Conservation (phyloP, 2,113 vertebrate genomes). For the Penelope pileata region DNA sequence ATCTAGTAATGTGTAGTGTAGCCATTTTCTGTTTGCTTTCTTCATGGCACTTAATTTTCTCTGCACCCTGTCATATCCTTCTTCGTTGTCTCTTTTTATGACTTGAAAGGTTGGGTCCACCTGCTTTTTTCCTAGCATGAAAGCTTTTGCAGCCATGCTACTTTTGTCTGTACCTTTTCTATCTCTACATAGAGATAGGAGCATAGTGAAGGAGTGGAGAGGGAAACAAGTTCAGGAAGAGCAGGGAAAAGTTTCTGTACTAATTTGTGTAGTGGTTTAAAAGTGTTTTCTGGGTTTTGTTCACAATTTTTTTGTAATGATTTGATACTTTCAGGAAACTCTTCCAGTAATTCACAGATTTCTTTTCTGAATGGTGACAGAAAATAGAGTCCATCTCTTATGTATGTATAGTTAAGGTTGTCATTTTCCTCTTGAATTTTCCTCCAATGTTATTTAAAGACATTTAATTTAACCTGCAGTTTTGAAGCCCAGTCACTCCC, state of each 20-base stretch:
- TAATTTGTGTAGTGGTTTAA: not conserved
- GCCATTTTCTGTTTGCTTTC: not conserved
- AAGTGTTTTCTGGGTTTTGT: not conserved
- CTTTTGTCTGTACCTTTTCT: not conserved
- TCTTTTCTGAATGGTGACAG: not conserved
- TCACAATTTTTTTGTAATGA: not conserved
- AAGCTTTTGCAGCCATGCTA: not conserved
- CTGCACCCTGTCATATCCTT: not conserved
- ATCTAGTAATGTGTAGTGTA: not conserved
- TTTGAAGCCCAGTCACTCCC: not conserved
- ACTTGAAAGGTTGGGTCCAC: not conserved
- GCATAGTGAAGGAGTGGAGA: not conserved
- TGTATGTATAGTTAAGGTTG: not conserved
- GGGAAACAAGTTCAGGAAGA: not conserved
- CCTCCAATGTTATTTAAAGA: not conserved
- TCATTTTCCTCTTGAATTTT: not conserved
- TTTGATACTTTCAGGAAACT: not conserved
- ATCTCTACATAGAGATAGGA: not conserved
- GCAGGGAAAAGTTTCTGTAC: not conserved
- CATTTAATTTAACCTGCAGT: not conserved
- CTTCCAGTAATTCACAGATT: not conserved
- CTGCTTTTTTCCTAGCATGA: not conserved
- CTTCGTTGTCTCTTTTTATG: not conserved
- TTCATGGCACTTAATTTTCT: not conserved
- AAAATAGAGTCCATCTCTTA: not conserved